These are phyloP conservation scores for Pantala flavescens DNA, from an alignment of 1,140 invertebrate genomes.

Conservation along the genomic window DNA sequence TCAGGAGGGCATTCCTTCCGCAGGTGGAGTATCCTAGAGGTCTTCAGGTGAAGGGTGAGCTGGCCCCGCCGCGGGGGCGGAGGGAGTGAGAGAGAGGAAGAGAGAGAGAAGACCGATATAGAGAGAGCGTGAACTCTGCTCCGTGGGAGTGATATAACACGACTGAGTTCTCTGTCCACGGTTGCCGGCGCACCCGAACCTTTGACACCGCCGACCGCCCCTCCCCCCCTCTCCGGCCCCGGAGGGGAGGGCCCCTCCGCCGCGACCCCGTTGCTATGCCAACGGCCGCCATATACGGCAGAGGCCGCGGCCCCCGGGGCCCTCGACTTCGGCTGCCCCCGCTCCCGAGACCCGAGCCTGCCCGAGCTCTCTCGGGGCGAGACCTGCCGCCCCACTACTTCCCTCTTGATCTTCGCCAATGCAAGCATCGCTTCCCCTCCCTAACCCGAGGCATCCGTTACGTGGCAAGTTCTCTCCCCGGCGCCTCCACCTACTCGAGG, in stretches of 20 bases:
- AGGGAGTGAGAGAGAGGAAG: not conserved
- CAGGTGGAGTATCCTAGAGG: not conserved
- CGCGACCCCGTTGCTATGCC: not conserved
- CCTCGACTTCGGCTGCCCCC: not conserved
- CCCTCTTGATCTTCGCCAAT: not conserved
- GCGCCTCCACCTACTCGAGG: not conserved
- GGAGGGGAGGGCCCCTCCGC: not conserved
- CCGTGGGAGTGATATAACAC: not conserved
- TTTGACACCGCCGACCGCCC: not conserved
- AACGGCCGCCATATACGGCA: slow-evolving; percentile 2
- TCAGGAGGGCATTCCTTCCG: not conserved
- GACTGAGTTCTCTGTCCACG: not conserved
- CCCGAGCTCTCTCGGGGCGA: not conserved
- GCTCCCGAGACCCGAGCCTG: not conserved
- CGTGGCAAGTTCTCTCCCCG: not conserved
- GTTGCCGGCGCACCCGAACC: not conserved
- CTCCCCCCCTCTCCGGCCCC: not conserved
- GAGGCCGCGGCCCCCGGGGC: not conserved
- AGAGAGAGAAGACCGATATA: not conserved
- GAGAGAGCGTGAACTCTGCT: slow-evolving; percentile 7
- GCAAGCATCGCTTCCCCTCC: not conserved
- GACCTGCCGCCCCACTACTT: not conserved
- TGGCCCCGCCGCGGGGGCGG: not conserved
- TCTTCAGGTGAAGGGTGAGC: not conserved
- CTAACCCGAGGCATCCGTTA: not conserved